These are phyloP conservation scores for Chauna torquata DNA, from an alignment of 2,113 vertebrate genomes.

Conservation along the genomic window DNA sequence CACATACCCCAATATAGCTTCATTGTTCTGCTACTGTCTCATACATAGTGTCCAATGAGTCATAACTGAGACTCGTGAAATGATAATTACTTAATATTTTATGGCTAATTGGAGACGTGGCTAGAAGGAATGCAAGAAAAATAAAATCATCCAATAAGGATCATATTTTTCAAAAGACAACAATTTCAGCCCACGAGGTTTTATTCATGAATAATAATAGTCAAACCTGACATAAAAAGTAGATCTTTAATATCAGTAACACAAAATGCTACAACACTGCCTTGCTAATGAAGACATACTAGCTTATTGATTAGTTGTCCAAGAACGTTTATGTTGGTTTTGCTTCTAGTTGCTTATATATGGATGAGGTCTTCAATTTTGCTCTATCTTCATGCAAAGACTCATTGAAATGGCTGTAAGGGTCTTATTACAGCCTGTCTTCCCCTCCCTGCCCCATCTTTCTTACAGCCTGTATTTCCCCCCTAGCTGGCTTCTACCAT, in stretches of 20 bases:
- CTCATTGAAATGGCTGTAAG: neutral
- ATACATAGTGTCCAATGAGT: slow-evolving; percentile 61
- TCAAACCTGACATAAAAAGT: slow-evolving; percentile 57
- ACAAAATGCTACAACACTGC: slow-evolving; percentile 45
- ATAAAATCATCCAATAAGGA: slow-evolving; percentile 65
- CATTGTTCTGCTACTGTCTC: slow-evolving; percentile 52
- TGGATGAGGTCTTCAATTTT: slow-evolving; percentile 48
- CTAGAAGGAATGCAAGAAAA: slow-evolving; percentile 64
- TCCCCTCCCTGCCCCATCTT: neutral
- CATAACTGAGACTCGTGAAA: slow-evolving; percentile 53
- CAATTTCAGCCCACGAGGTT: slow-evolving; percentile 31
- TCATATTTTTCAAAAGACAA: slow-evolving; percentile 28
- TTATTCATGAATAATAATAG: slow-evolving; percentile 73
- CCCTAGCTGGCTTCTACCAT: neutral
- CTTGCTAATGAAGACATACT: slow-evolving; percentile 74
- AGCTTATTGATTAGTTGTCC: slow-evolving; percentile 71
- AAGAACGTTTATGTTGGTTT: slow-evolving; percentile 63
- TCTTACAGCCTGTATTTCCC: neutral
- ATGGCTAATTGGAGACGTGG: slow-evolving; percentile 66
- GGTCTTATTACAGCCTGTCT: neutral
- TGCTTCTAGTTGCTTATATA: slow-evolving; percentile 51
- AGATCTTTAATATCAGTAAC: slow-evolving; percentile 75
- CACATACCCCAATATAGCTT: slow-evolving; percentile 36
- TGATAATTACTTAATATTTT: slow-evolving; percentile 59
- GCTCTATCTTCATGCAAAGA: neutral